These are phyloP conservation scores for Papilio helenus DNA, from an alignment of 1,140 invertebrate genomes.

Conservation along the genomic window DNA sequence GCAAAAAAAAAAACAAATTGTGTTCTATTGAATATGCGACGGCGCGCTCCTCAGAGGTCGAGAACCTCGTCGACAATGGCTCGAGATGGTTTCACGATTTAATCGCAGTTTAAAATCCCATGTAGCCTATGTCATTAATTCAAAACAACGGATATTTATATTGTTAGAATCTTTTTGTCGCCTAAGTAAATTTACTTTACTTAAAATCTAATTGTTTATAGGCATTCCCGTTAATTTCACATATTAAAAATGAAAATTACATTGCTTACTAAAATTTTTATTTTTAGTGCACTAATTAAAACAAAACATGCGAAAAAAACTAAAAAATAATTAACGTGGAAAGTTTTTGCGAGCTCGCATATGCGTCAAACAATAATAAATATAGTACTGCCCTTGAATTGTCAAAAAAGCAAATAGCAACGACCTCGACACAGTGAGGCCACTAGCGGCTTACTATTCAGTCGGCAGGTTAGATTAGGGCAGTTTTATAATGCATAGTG, in stretches of 20 bases:
- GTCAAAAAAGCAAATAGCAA: constrained; percentile 76
- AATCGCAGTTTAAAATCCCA: constrained; percentile 52
- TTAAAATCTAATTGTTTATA: neutral
- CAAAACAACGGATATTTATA: constrained; percentile 13
- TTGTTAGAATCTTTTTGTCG: neutral
- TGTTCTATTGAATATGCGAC: constrained; percentile 69
- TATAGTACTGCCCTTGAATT: constrained; percentile 70
- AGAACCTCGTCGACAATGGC: constrained; percentile 72
- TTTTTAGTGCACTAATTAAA: neutral
- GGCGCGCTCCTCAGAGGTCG: constrained; percentile 68
- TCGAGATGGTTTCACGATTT: constrained; percentile 60
- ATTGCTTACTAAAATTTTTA: neutral
- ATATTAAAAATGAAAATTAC: neutral
- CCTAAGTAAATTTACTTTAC: neutral
- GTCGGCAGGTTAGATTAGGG: constrained; percentile 77
- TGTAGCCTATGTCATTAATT: constrained; percentile 34
- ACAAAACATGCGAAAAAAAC: neutral
- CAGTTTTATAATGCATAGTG: constrained; percentile 73
- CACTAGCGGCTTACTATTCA: constrained; percentile 68
- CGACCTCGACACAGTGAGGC: constrained; percentile 74
- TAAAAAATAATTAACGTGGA: neutral
- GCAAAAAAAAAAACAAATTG: constrained; percentile 63
- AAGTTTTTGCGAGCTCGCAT: neutral
- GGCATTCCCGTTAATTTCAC: neutral
- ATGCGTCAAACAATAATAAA: constrained; percentile 44